These are phyloP conservation scores for Pseudochromis fuscus DNA, from an alignment of 2,797 vertebrate genomes.

Conservation along the genomic window DNA sequence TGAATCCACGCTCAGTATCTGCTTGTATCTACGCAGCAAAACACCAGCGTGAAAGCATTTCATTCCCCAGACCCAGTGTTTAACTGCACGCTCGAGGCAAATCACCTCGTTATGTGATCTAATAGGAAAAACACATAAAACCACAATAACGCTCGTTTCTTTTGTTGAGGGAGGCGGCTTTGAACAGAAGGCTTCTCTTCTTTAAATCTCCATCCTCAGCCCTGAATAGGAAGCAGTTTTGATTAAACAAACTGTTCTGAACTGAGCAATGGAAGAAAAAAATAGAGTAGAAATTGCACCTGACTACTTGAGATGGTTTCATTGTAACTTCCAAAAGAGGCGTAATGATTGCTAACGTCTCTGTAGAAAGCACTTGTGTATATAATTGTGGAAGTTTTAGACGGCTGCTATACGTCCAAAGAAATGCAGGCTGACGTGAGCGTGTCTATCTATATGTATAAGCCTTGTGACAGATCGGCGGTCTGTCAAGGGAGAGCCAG, in stretches of 20 bases:
- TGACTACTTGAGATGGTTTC: constrained; percentile 11
- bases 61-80: constrained; percentile 24
- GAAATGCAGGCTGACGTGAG: not conserved
- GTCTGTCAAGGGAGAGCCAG: not conserved
- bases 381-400: not conserved
- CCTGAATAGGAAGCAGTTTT: constrained; percentile 24
- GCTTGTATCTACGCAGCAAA: constrained; percentile 20
- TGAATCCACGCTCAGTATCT: constrained; percentile 7
- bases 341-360: constrained; percentile 14
- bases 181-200: constrained; percentile 28
- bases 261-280: constrained; percentile 24
- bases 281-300: not conserved
- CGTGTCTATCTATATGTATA: not conserved
- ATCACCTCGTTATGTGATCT: constrained; percentile 42
- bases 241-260: constrained; percentile 28
- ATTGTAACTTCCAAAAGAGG: not conserved
- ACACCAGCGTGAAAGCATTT: constrained; percentile 24
- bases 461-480: constrained; percentile 1
- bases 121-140: constrained; percentile 39
- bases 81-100: constrained; percentile 47
- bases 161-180: constrained; percentile 24
- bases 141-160: constrained; percentile 14
- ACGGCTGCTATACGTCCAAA: not conserved
- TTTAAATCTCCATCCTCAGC: constrained; percentile 29
- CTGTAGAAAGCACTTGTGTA: constrained; percentile 7